Evolutionary conservation across 2,113 vertebrate genomes (phyloP), one percentile per base, ranked within the genome.

Genomic region (Colaptes auratus): DNA sequence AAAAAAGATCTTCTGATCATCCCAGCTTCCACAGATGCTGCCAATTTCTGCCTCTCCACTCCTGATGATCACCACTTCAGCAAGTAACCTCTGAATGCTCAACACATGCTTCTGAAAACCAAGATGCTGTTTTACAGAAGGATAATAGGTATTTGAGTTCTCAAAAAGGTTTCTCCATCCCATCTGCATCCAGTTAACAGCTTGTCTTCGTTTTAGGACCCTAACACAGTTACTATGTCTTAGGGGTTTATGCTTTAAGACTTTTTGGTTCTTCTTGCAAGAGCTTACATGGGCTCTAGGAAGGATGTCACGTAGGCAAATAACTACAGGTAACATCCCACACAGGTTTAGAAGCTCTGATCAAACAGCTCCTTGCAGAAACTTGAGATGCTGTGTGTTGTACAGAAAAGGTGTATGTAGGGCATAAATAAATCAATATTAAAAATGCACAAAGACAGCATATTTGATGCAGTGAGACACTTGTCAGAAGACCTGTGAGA

Each of bases 131-230:
- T 91, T 18, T 48, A 23, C 88, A 83, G 14, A 44, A 80, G 60
- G 10, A 78, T 16, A 8, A 65, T 6, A 58, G 6, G 17, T 24
- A 84, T 18, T 66, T 63, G 20, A 89, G 12, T 27, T 78, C 16
- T 46, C 65, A 73, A 39, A 58, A 3, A 76, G 10, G 33, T n/a
- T 6, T 11, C 30, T 78, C 52, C 48, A 78, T 59, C 44, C 11
- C 59, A 58, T 4, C 33, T 44, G 9, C 27, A 65, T 17, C 1
- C 1, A 81, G 9, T 33, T 23, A 1, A 1, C 9, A 42, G 21
- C 3, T 21, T 4, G 0, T 33, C 42, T 67, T 66, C 14, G 21
- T 55, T 92, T 42, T 10, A 3, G 56, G 24, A 64, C 23, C 7
- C 13, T 56, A 66, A 59, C 33, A 71, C 16, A 46, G 17, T 52